Evolutionary conservation across 2,888 invertebrate species (phyloP), one percentile per base, ranked within the genome.

Genomic region (Craniophora ligustri): DNA sequence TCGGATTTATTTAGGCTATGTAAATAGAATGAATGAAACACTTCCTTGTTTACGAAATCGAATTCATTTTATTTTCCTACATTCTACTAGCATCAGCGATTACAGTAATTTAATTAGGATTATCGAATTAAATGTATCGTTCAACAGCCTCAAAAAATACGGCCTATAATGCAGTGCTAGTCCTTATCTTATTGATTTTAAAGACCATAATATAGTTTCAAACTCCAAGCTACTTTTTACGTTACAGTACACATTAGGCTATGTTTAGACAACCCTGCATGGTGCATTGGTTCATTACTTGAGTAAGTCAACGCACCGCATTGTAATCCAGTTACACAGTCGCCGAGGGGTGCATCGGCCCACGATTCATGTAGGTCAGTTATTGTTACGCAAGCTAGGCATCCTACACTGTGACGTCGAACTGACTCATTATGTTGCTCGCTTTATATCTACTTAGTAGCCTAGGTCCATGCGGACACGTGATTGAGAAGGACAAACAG

Each of bases 351-450:
- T 87, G 87, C 88, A 88, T 86, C 82, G 82, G 74, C 82, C 83
- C 75, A 72, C 77, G 62, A 54, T 76, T 77, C 81, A 89, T 88
- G 82, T 91, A 89, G 89, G 89, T 89, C 88, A 88, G 84, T 85
- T 84, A 54, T 79, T 76, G 75, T 81, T 81, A 81, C 78, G 78
- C 78, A 81, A 82, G 72, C 65, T 71, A 78, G 76, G 75, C 74
- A 71, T 82, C 80, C 81, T 81, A 70, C 54, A 58, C 56, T 51
- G 60, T 80, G 79, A 79, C 81, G 76, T 76, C 39, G 34, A 35
- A 41, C 67, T 73, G 60, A 76, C 64, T 78, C 72, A 74, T 72
- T 69, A 67, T 68, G 28, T 40, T 64, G 44, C 58, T 62, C 28
- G 53, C 41, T 64, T 63, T 49, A 49, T 58, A 42, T 57, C n/a